A percentile compares a stretch with the other conserved stretches of the same genome.
Conservation (phyloP, 2,113 vertebrate genomes). For the Hystrix cristata region DNA sequence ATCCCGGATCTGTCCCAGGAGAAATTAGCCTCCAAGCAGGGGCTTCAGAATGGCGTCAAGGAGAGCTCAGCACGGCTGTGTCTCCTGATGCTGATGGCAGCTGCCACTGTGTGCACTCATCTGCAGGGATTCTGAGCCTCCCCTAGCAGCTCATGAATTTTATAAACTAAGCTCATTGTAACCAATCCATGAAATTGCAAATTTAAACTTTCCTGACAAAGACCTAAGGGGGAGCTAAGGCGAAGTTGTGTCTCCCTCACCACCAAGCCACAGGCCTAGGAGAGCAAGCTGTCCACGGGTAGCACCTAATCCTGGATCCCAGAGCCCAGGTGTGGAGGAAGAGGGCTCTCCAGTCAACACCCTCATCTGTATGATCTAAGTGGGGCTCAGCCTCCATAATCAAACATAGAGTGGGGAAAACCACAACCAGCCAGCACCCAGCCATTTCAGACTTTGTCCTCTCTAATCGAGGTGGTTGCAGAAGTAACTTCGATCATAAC, state of each 20-base stretch:
- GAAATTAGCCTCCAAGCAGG: conserved; percentile 8
- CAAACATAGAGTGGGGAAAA: background rate
- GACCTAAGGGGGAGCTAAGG: conserved; percentile 11
- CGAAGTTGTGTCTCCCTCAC: background rate
- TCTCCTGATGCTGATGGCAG: background rate
- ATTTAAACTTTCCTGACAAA: conserved; percentile 82
- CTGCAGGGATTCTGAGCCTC: background rate
- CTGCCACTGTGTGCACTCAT: background rate
- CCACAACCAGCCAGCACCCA: background rate
- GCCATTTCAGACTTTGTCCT: background rate
- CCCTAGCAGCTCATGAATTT: conserved; percentile 82
- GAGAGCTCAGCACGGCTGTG: conserved; percentile 16
- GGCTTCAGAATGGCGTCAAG: background rate
- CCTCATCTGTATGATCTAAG: rapidly evolving
- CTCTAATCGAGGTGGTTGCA: background rate
- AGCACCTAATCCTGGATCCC: background rate
- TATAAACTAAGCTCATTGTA: conserved; percentile 83
- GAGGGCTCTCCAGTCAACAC: background rate
- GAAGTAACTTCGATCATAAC: background rate
- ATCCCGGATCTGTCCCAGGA: background rate
- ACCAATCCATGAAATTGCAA: conserved; percentile 85
- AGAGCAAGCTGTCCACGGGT: background rate
- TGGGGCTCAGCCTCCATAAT: background rate
- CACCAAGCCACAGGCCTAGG: background rate
- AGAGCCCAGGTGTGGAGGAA: background rate